Evolutionary conservation across 1,140 invertebrate species (phyloP).

Genomic region (Nomia melanderi): DNA sequence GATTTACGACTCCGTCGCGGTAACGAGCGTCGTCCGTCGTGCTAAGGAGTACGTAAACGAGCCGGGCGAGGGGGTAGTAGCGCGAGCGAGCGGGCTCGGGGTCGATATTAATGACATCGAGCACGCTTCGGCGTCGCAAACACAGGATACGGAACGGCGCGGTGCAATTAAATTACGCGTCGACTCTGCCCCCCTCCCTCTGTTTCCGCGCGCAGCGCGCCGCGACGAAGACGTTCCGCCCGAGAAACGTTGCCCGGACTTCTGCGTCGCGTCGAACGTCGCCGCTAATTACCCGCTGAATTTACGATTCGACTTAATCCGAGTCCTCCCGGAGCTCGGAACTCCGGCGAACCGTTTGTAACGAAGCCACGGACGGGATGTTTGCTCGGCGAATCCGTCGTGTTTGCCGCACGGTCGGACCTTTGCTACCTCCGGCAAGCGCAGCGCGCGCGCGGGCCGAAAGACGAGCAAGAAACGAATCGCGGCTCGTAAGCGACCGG

Average conservation of each 20-base stretch:
- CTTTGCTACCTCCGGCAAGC: neutral
- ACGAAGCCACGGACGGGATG: neutral
- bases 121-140: constrained; percentile 65
- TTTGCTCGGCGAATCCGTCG: constrained; percentile 45
- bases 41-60: constrained; percentile 22
- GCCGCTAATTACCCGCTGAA: constrained; percentile 53
- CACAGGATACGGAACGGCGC: constrained; percentile 36
- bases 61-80: too few relatives aligned
- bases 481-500: neutral
- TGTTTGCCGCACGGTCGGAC: neutral
- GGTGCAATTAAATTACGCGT: constrained; percentile 52
- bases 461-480: too few relatives aligned
- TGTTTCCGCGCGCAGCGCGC: too few relatives aligned
- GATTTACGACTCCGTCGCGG: constrained; percentile 26
- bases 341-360: neutral
- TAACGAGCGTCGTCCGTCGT: constrained; percentile 34
- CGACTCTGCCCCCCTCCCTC: constrained; percentile 14
- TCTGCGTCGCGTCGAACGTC: constrained; percentile 42
- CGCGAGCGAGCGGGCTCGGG: constrained; percentile 1
- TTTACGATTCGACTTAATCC: constrained; percentile 43
- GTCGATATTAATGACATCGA: constrained; percentile 70
- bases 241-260: neutral
- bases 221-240: neutral
- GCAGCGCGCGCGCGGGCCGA: too few relatives aligned
- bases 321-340: neutral